These are phyloP conservation scores for Maniola hyperantus DNA, from an alignment of 2,888 invertebrate species.

Conservation along the genomic window DNA sequence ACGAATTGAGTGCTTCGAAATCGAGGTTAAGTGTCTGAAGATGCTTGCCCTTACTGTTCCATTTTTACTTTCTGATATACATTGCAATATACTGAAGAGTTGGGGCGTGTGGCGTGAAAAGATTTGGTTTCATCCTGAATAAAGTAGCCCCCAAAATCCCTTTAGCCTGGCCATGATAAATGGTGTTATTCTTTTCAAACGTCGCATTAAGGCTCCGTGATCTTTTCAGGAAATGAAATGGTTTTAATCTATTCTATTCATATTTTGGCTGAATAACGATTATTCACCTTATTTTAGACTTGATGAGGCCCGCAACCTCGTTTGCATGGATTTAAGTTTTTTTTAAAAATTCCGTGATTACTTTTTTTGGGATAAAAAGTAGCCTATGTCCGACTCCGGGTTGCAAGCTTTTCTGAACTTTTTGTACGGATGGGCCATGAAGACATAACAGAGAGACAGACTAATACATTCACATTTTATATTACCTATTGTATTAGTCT, in stretches of 20 bases:
- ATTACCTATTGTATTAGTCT: too few species aligned
- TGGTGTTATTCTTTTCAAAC: slow-evolving; percentile 72
- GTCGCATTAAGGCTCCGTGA: slow-evolving; percentile 65
- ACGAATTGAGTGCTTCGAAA: slow-evolving; percentile 16
- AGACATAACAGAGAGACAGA: too few species aligned
- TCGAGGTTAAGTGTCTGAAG: slow-evolving; percentile 47
- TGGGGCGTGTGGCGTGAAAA: slow-evolving; percentile 58
- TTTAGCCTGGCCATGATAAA: slow-evolving; percentile 73
- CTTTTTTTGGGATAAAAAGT: too few species aligned
- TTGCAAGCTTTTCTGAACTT: too few species aligned
- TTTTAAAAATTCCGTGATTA: too few species aligned
- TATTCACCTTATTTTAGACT: slow-evolving; percentile 2
- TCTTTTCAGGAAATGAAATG: slow-evolving; percentile 51
- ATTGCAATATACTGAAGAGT: slow-evolving; percentile 51
- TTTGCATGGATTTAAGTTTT: too few species aligned
- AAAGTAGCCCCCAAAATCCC: slow-evolving; percentile 65
- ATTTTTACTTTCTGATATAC: slow-evolving; percentile 48
- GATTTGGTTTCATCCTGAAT: slow-evolving; percentile 71
- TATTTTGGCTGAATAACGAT: slow-evolving; percentile 16
- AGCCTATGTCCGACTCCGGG: too few species aligned
- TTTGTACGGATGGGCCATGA: too few species aligned
- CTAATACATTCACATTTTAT: too few species aligned
- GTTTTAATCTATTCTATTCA: slow-evolving; percentile 32
- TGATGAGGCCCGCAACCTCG: too few species aligned
- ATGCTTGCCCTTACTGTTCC: slow-evolving; percentile 44